Evolutionary conservation across 1,140 invertebrate genomes (phyloP), one percentile per base, ranked within the genome.

Genomic region (Acromyrmex heyeri): DNA sequence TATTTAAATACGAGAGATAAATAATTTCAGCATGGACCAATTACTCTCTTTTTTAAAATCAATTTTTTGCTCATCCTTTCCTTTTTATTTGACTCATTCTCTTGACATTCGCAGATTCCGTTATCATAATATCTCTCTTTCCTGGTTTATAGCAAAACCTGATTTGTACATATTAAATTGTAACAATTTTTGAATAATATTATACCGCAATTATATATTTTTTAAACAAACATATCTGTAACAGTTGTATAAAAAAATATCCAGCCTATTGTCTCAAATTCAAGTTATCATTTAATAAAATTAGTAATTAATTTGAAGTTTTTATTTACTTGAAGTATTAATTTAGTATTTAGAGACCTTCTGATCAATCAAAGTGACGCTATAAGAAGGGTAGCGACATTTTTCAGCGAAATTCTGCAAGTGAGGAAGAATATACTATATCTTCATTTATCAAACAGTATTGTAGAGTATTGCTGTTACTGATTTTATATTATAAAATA

Each of bases 1-100:
- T n/a, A 53, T 34, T 73, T 8, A 18, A 53, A 73, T 53, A 34
- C 6, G 18, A 21, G 27, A 64, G 24, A 77, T 44, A 24, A 62
- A 27, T 48, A 62, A 61, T 77, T 64, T 64, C 59, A 44, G 18
- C 44, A 24, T 18, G 5, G 14, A 64, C 12, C 24, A 48, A 77
- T 77, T 62, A 77, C 34, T 7, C n/a, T 57, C 12, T 57, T 64
- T 48, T n/a, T 61, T 62, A n/a, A 30, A 6, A 27, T 44, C n/a
- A 3, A 53, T 27, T 69, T 69, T 18, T 12, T 53, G 0, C 1
- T 69, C 14, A 21, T 53, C 8, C 38, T 34, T 14, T 61, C 34
- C 27, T 65, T 55, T 55, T 34, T 1, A 14, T 48, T 10, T 53
- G 0, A 7, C 48, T 53, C 16, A 59, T 77, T 57, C n/a, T 14